Conservation (phyloP, 1,140 invertebrate genomes). For the Reticulitermes speratus region DNA sequence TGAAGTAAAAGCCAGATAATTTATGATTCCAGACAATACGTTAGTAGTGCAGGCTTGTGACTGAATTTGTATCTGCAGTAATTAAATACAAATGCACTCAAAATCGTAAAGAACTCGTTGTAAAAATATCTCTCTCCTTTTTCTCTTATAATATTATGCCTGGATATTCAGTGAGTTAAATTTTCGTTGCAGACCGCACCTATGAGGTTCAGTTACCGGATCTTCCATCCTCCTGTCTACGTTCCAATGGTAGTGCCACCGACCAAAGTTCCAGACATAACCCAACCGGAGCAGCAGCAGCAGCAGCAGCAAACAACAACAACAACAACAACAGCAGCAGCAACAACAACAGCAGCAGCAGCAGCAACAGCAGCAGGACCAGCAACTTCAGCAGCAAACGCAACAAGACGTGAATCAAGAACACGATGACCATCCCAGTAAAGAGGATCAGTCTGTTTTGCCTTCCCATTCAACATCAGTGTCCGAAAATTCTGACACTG, state of each 20-base stretch:
- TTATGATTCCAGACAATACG: no score
- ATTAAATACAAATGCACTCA: no score
- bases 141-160: no score
- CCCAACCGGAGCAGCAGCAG: background rate
- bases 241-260: background rate
- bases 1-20: no score
- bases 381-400: background rate
- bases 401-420: background rate
- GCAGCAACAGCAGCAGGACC: no score
- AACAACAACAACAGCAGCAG: background rate
- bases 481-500: background rate
- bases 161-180: no score
- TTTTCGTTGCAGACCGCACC: constrained; percentile 46
- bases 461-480: background rate
- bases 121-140: no score
- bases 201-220: constrained; percentile 51
- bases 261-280: background rate
- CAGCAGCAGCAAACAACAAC: background rate
- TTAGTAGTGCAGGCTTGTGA: no score
- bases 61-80: no score
- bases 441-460: background rate
- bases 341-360: background rate
- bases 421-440: background rate
- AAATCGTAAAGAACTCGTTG: no score
- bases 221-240: constrained; percentile 43